A percentile compares a stretch with the other conserved stretches of the same genome.
Conservation (phyloP, 2,113 vertebrate genomes). For the Azemiops feae region DNA sequence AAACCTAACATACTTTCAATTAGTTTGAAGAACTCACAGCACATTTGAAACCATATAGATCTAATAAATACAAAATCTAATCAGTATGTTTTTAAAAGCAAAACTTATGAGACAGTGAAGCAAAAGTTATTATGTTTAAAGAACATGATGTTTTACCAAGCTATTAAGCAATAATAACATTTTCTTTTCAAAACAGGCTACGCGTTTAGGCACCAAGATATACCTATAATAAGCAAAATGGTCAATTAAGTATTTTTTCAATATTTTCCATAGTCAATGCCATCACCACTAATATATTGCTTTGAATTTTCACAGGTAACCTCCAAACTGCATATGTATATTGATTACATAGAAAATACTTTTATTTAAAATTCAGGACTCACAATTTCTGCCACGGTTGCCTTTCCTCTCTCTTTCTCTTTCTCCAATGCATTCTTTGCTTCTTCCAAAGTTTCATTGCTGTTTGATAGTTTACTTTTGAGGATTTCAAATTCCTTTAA, state of each 20-base stretch:
- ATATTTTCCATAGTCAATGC: background rate
- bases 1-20: background rate
- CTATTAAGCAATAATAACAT: background rate
- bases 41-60: background rate
- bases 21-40: background rate
- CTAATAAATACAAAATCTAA: background rate
- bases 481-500: slow-evolving; percentile 76
- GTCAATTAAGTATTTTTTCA: background rate
- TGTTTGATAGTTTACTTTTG: slow-evolving; percentile 79
- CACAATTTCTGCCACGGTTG: slow-evolving; percentile 82
- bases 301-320: slow-evolving; percentile 10
- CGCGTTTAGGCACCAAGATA: slow-evolving; percentile 2
- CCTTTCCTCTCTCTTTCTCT: slow-evolving; percentile 82
- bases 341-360: background rate
- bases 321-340: background rate
- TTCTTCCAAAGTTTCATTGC: slow-evolving; percentile 79
- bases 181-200: background rate
- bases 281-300: background rate
- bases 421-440: slow-evolving; percentile 79
- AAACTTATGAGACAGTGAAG: background rate
- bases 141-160: background rate
- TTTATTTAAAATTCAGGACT: slow-evolving; percentile 54
- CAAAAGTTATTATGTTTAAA: background rate
- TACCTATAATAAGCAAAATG: background rate
- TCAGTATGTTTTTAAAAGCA: background rate